phyloP scores from a whole-genome alignment of 2,888 invertebrate genomes.

The Xestia sexstrigata region DNA sequence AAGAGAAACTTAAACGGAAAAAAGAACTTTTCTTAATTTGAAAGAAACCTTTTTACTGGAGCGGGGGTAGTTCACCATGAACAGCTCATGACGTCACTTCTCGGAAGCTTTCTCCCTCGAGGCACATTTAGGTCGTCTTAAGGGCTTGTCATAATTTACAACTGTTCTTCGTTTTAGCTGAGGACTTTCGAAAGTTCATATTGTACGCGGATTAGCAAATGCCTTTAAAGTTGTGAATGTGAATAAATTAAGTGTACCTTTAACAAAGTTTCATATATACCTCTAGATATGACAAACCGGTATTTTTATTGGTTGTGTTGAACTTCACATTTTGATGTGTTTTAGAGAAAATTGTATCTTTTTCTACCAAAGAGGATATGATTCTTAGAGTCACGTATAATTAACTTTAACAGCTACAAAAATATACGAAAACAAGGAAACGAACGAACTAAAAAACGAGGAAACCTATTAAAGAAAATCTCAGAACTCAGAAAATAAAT shows the following conservation, averaged over 20 bases:
- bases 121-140: slow-evolving; percentile 31
- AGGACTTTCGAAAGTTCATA: background rate
- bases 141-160: slow-evolving; percentile 21
- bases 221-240: background rate
- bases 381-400: background rate
- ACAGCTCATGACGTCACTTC: slow-evolving; percentile 27
- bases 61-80: slow-evolving; percentile 8
- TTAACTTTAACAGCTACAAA: background rate
- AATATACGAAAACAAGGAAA: background rate
- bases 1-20: background rate
- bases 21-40: background rate
- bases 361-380: background rate
- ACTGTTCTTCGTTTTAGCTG: background rate
- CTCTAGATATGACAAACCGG: background rate
- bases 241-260: background rate
- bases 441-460: background rate
- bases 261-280: background rate
- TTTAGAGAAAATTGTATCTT: background rate
- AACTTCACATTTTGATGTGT: background rate
- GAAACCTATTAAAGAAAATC: background rate
- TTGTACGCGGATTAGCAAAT: background rate
- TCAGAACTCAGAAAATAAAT: no score
- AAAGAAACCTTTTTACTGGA: slow-evolving; percentile 22
- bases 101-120: slow-evolving; percentile 3
- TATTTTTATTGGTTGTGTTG: background rate